Conservation (phyloP, 92 coral and sea anemone genomes). For the Montipora capitata region DNA sequence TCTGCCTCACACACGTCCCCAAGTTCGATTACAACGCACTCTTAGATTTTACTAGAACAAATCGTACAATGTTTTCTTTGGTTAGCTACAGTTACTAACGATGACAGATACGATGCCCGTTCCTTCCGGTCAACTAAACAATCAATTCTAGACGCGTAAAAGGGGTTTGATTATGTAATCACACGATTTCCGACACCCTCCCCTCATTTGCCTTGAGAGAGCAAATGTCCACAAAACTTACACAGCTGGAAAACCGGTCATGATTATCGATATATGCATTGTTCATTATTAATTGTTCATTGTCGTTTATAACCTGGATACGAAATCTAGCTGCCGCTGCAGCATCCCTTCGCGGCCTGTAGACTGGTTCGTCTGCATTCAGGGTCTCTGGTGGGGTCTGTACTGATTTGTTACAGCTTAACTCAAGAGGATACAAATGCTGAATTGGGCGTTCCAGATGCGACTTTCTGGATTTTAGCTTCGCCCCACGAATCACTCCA, state of each 20-base stretch:
- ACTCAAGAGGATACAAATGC: constrained; percentile 47
- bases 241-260: neutral
- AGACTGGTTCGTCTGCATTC: constrained; percentile 25
- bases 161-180: neutral
- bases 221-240: neutral
- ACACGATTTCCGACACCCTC: neutral
- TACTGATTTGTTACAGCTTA: constrained; percentile 55
- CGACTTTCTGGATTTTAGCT: constrained; percentile 33
- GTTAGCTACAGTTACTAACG: neutral
- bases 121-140: neutral
- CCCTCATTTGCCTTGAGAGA: constrained; percentile 10
- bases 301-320: constrained; percentile 20
- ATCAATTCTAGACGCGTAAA: neutral
- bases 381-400: constrained; percentile 4
- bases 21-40: neutral
- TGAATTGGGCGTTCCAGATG: constrained; percentile 34
- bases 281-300: constrained; percentile 10
- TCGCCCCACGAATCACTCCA: constrained; percentile 37
- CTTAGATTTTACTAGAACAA: neutral
- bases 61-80: neutral
- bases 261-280: neutral
- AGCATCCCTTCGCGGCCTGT: constrained; percentile 46
- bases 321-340: constrained; percentile 55
- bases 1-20: neutral
- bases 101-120: neutral